Percentiles rank a stretch among this genome's conserved stretches.
These are phyloP conservation scores for Lapara coniferarum DNA, from an alignment of 2,888 invertebrate genomes.

Conservation along the genomic window DNA sequence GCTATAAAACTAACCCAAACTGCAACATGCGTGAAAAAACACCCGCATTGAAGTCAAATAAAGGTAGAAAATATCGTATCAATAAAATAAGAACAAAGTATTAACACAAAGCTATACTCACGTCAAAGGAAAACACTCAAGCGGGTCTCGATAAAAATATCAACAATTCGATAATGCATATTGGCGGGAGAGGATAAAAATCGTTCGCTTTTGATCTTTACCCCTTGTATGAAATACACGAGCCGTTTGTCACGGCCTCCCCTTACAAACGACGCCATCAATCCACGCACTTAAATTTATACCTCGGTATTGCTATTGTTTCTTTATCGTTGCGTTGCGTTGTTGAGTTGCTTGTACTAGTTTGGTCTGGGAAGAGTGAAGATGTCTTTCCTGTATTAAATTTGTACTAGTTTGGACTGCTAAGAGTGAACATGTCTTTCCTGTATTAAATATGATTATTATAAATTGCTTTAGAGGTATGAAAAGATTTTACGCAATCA, in stretches of 20 bases:
- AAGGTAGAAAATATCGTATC: no score
- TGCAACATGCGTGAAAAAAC: no score
- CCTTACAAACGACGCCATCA: slow-evolving; percentile 11
- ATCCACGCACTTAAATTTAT: slow-evolving; percentile 22
- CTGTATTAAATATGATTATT: no score
- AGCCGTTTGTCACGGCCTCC: slow-evolving; percentile 5
- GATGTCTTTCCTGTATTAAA: no score
- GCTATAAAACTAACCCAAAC: no score
- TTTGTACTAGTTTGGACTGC: no score
- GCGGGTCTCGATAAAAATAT: neutral
- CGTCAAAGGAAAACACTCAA: slow-evolving; percentile 12
- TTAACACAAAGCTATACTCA: slow-evolving; percentile 2
- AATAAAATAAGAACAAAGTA: neutral
- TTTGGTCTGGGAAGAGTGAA: no score
- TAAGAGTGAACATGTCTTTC: no score
- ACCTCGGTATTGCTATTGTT: slow-evolving; percentile 13
- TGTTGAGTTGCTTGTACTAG: no score
- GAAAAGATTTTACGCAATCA: no score
- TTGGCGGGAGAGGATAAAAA: slow-evolving; percentile 25
- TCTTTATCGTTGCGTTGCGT: neutral
- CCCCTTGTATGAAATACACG: slow-evolving; percentile 15
- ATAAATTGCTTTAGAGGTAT: no score
- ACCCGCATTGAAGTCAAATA: no score
- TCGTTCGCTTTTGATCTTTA: slow-evolving; percentile 23
- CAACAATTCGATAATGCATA: slow-evolving; percentile 21